Percentiles rank a stretch among this genome's conserved stretches.
phyloP scores from a whole-genome alignment of 2,797 vertebrate genomes.

The Ptychadena robeensis region DNA sequence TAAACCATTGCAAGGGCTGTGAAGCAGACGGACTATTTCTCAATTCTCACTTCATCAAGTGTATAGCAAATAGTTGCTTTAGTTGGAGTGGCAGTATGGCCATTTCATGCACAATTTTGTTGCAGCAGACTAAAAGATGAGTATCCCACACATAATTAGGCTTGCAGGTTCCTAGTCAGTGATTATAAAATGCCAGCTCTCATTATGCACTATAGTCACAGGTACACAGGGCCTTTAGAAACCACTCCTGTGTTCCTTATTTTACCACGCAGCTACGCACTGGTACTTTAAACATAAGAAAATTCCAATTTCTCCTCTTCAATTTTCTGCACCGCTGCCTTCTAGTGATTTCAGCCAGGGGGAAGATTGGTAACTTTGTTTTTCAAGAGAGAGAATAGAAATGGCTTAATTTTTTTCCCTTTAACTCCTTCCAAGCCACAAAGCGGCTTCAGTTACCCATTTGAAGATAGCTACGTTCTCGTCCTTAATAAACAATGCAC shows the following conservation, averaged over 20 bases:
- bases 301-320: constrained; percentile 59
- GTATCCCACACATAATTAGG: constrained; percentile 31
- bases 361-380: constrained; percentile 54
- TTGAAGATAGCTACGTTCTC: background rate
- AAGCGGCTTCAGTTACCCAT: background rate
- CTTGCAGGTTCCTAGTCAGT: constrained; percentile 6
- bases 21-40: background rate
- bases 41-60: background rate
- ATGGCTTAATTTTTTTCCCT: constrained; percentile 45
- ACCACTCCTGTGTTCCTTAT: constrained; percentile 16
- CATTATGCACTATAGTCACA: constrained; percentile 30
- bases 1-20: background rate
- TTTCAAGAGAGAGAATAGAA: constrained; percentile 57
- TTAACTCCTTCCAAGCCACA: constrained; percentile 27
- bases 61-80: constrained; percentile 22
- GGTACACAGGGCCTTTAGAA: constrained; percentile 1
- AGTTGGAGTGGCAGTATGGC: background rate
- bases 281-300: constrained; percentile 58
- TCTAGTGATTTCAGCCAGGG: constrained; percentile 58
- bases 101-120: constrained; percentile 24
- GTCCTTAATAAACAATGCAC: background rate
- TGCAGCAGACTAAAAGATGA: constrained; percentile 7
- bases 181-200: constrained; percentile 32
- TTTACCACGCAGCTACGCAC: constrained; percentile 13
- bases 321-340: constrained; percentile 56